phyloP scores from a whole-genome alignment of 2,888 invertebrate species.

The Nemurella pictetii region DNA sequence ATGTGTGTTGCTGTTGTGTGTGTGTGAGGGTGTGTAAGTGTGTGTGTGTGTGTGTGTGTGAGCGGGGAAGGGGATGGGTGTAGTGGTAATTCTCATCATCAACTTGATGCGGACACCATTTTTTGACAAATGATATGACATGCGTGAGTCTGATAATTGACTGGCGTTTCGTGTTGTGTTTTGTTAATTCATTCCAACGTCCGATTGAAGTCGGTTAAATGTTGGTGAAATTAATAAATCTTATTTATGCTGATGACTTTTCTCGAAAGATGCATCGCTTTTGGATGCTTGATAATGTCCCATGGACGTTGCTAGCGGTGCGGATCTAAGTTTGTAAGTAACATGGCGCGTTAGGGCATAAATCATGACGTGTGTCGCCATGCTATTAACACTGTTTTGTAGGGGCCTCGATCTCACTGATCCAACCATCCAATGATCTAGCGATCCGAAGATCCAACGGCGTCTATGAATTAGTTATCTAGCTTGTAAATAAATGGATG shows the following conservation, averaged over 20 bases:
- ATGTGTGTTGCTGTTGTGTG: not conserved
- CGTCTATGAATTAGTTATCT: conserved; percentile 15
- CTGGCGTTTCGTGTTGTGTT: not conserved
- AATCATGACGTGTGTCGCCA: conserved; percentile 23
- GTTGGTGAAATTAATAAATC: conserved; percentile 8
- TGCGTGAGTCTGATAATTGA: conserved; percentile 4
- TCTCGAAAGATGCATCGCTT: not conserved
- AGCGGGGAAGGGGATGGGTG: too few species aligned
- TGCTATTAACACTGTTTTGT: conserved; percentile 25
- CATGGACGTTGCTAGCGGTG: not conserved
- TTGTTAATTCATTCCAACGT: conserved; percentile 3
- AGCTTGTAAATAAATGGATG: conserved; percentile 24
- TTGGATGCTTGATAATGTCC: not conserved
- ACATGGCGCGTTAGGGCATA: not conserved
- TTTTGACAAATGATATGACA: conserved; percentile 22
- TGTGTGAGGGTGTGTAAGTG: not conserved
- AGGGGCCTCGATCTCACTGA: not conserved
- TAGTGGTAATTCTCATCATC: conserved; percentile 19
- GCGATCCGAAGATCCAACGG: too few species aligned
- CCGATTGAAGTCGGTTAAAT: not conserved
- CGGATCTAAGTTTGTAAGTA: not conserved
- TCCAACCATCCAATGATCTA: too few species aligned
- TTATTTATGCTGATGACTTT: not conserved
- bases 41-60: not conserved
- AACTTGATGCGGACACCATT: conserved; percentile 9